phyloP scores from a whole-genome alignment of 2,797 vertebrate species.

The Falco peregrinus region DNA sequence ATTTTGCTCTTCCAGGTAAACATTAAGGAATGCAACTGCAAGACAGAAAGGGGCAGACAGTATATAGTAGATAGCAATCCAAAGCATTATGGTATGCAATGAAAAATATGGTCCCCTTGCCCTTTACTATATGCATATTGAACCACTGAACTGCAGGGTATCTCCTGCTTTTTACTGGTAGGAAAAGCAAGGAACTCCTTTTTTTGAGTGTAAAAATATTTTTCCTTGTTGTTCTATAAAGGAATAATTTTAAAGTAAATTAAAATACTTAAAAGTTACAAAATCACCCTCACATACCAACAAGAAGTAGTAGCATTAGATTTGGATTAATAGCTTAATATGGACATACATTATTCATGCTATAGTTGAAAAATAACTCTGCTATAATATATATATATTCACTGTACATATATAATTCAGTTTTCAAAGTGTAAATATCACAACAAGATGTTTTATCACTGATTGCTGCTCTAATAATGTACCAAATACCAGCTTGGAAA shows the following conservation, averaged over 20 bases:
- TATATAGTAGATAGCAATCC: not conserved
- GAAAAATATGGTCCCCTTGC: not conserved
- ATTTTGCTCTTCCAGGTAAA: not conserved
- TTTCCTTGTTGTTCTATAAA: not conserved
- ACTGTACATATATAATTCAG: not conserved
- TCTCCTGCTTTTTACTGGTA: not conserved
- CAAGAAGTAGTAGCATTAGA: not conserved
- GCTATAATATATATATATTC: not conserved
- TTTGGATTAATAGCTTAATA: not conserved
- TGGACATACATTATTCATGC: not conserved
- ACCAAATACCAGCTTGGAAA: conserved; percentile 22
- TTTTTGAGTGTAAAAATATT: not conserved
- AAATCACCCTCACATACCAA: not conserved
- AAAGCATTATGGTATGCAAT: not conserved
- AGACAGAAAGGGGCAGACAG: not conserved
- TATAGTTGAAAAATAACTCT: not conserved
- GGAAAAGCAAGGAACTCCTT: not conserved
- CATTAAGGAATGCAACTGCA: not conserved
- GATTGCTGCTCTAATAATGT: not conserved
- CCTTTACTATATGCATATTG: not conserved
- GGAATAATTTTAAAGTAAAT: not conserved
- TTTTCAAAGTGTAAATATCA: not conserved
- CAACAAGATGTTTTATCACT: not conserved
- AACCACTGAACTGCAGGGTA: not conserved
- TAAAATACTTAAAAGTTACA: not conserved